Evolutionary conservation across 2,113 vertebrate genomes (phyloP).

Genomic region (Monarcha castaneiventris): DNA sequence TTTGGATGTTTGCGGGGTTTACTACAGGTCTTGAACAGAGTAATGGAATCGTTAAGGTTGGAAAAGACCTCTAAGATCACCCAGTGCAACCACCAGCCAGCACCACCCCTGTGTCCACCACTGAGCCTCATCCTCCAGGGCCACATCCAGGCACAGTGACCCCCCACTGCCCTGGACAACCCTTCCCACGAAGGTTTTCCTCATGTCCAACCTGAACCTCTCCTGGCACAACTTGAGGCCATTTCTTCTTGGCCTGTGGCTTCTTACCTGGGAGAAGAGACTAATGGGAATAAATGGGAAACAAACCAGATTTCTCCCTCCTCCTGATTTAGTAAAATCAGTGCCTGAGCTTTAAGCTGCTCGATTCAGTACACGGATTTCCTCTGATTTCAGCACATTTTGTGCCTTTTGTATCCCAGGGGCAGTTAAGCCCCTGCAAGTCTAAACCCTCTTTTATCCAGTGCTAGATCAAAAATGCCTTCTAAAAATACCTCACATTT

Average conservation of each 20-base stretch:
- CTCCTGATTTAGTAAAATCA: background rate
- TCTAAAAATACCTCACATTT: background rate
- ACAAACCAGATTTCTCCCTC: background rate
- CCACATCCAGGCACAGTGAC: background rate
- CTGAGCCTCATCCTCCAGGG: background rate
- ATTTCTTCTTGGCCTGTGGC: too few relatives aligned
- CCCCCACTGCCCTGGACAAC: background rate
- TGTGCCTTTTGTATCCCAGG: background rate
- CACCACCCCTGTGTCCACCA: background rate
- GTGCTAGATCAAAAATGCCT: background rate
- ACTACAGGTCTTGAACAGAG: fast-evolving
- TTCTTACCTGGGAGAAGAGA: background rate
- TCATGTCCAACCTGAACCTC: fast-evolving
- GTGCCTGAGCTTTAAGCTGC: background rate
- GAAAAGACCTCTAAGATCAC: too few relatives aligned
- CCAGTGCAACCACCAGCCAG: background rate
- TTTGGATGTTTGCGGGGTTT: background rate
- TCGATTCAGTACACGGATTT: background rate
- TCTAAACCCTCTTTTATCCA: background rate
- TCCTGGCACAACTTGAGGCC: background rate
- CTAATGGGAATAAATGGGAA: background rate
- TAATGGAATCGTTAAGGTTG: fast-evolving
- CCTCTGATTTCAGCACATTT: background rate
- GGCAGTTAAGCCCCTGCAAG: conserved; percentile 6
- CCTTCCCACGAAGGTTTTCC: background rate